phyloP scores from a whole-genome alignment of 2,888 invertebrate genomes.

The Ennomos erosarius region DNA sequence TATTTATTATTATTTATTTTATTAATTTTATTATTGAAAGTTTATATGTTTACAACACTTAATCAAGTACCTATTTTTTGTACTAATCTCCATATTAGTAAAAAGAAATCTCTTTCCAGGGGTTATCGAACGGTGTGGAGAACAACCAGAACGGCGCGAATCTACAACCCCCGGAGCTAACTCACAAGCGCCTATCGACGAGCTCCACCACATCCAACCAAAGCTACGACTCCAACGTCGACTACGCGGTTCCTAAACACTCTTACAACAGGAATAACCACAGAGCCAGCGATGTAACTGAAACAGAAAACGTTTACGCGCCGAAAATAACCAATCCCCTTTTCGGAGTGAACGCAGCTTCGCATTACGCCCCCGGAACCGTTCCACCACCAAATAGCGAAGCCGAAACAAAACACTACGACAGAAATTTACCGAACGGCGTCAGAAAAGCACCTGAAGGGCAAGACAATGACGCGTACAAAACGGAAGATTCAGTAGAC shows the following conservation, averaged over 20 bases:
- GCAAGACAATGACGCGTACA: conserved; percentile 90
- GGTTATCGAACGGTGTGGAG: conserved; percentile 79
- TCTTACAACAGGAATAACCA: conserved; percentile 62
- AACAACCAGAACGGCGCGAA: conserved; percentile 78
- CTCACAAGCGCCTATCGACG: conserved; percentile 76
- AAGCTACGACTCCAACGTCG: conserved; percentile 76
- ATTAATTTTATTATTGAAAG: too few species aligned
- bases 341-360: conserved; percentile 80
- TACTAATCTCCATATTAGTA: too few species aligned
- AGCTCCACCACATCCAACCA: conserved; percentile 78
- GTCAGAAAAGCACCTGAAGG: conserved; percentile 91
- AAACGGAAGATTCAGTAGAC: conserved; percentile 86
- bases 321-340: conserved; percentile 75
- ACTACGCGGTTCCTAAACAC: conserved; percentile 74
- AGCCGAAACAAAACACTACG: conserved; percentile 60
- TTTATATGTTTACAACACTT: too few species aligned
- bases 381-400: conserved; percentile 49
- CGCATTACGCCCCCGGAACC: conserved; percentile 75
- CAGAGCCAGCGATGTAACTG: conserved; percentile 59
- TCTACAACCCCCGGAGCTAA: conserved; percentile 62
- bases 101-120: conserved; percentile 54
- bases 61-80: too few species aligned
- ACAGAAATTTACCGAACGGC: conserved; percentile 75
- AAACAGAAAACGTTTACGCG: conserved; percentile 58
- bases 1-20: too few species aligned